Evolutionary conservation across 2,888 invertebrate genomes (phyloP).

Genomic region (Athetis lepigone): DNA sequence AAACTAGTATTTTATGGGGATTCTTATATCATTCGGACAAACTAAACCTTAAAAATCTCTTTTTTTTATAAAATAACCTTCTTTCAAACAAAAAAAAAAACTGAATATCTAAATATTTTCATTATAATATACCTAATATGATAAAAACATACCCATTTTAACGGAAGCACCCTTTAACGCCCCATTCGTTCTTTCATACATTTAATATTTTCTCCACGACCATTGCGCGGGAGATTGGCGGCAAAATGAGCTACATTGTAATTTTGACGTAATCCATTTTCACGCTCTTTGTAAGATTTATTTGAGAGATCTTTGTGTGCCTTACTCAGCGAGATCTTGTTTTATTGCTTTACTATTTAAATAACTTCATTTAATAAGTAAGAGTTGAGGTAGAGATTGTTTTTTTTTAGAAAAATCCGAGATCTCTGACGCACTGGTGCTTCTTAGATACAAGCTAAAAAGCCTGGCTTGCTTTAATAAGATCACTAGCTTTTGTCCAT

Average conservation of each 20-base stretch:
- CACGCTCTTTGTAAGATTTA: slow-evolving; percentile 59
- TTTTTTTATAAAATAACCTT: too few species aligned
- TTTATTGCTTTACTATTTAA: slow-evolving; percentile 30
- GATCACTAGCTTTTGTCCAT: too few species aligned
- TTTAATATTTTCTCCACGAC: slow-evolving; percentile 34
- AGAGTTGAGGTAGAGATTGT: not conserved
- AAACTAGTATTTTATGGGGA: too few species aligned
- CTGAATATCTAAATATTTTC: slow-evolving; percentile 16
- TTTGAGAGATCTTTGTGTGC: slow-evolving; percentile 56
- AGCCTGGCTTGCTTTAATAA: too few species aligned
- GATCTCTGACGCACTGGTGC: not conserved
- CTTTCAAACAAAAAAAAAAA: too few species aligned
- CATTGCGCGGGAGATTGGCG: slow-evolving; percentile 49
- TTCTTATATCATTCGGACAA: too few species aligned
- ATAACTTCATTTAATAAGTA: not conserved
- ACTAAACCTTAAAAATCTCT: too few species aligned
- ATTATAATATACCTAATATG: slow-evolving; percentile 18
- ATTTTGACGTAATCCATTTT: slow-evolving; percentile 69
- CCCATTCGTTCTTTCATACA: slow-evolving; percentile 38
- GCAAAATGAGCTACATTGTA: slow-evolving; percentile 68
- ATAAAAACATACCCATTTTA: slow-evolving; percentile 18
- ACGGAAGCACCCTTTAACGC: slow-evolving; percentile 17
- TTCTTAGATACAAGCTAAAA: too few species aligned
- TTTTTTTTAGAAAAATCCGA: too few species aligned
- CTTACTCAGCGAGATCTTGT: slow-evolving; percentile 44